Conservation (phyloP, 2,113 vertebrate species). For the Entelurus aequoreus region DNA sequence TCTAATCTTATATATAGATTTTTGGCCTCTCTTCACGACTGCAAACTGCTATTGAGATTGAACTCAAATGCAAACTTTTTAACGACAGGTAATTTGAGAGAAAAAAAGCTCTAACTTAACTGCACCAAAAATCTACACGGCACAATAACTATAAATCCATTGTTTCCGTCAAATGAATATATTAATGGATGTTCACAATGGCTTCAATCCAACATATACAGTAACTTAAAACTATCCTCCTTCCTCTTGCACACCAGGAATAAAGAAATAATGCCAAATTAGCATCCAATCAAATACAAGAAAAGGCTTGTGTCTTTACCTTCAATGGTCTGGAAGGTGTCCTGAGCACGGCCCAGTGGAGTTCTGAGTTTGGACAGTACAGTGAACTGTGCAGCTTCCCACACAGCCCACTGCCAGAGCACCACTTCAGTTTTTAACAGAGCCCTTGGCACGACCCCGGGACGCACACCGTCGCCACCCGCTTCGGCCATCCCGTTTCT, state of each 20-base stretch:
- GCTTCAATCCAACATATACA: no score
- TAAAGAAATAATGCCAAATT: neutral
- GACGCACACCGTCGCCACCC: conserved; percentile 27
- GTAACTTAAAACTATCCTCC: no score
- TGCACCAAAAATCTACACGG: no score
- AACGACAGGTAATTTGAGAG: no score
- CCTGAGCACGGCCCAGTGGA: conserved; percentile 91
- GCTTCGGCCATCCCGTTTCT: conserved; percentile 78
- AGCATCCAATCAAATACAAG: neutral
- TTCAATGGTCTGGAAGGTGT: conserved; percentile 99
- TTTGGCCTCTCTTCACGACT: no score
- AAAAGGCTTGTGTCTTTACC: conserved; percentile 64
- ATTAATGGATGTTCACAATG: no score
- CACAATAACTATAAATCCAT: no score
- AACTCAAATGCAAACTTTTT: no score
- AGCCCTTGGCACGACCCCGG: conserved; percentile 78
- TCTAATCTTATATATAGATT: no score
- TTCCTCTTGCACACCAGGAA: neutral
- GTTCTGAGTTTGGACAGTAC: conserved; percentile 94
- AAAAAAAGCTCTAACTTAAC: no score
- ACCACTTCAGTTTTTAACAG: conserved; percentile 90
- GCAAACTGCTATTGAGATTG: no score
- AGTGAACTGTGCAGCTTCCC: conserved; percentile 98
- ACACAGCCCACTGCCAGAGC: conserved; percentile 98
- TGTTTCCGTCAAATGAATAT: no score